phyloP scores from a whole-genome alignment of 2,888 invertebrate genomes.

The Norana najaformis region DNA sequence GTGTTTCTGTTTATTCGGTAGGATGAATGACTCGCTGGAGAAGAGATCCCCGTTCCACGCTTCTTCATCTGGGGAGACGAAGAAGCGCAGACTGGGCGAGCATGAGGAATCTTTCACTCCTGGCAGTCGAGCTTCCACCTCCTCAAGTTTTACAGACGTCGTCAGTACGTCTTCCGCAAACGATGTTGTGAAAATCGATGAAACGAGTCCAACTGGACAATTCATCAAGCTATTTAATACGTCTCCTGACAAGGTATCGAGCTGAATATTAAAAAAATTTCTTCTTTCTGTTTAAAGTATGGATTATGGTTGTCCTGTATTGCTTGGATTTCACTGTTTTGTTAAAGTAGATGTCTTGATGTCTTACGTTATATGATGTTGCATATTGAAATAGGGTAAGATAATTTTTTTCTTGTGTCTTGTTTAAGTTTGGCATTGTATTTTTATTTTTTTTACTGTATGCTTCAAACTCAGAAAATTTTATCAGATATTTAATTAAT shows the following conservation, averaged over 20 bases:
- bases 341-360: too few relatives aligned
- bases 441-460: too few relatives aligned
- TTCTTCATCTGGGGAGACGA: background rate
- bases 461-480: too few relatives aligned
- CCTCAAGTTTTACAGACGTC: slow-evolving; percentile 54
- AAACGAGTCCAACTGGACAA: slow-evolving; percentile 83
- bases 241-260: slow-evolving; percentile 72
- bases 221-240: slow-evolving; percentile 86
- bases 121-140: slow-evolving; percentile 35
- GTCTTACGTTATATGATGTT: too few relatives aligned
- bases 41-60: background rate
- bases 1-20: background rate
- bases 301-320: background rate
- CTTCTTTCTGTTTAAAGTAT: background rate
- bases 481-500: too few relatives aligned
- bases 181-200: slow-evolving; percentile 82
- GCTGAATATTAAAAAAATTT: background rate
- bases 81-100: slow-evolving; percentile 41
- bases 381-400: too few relatives aligned
- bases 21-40: background rate
- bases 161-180: slow-evolving; percentile 63
- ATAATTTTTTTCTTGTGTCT: too few relatives aligned
- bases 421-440: too few relatives aligned
- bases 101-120: background rate
- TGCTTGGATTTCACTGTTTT: background rate